phyloP scores from a whole-genome alignment of 2,113 vertebrate genomes.

The Steatornis caripensis region DNA sequence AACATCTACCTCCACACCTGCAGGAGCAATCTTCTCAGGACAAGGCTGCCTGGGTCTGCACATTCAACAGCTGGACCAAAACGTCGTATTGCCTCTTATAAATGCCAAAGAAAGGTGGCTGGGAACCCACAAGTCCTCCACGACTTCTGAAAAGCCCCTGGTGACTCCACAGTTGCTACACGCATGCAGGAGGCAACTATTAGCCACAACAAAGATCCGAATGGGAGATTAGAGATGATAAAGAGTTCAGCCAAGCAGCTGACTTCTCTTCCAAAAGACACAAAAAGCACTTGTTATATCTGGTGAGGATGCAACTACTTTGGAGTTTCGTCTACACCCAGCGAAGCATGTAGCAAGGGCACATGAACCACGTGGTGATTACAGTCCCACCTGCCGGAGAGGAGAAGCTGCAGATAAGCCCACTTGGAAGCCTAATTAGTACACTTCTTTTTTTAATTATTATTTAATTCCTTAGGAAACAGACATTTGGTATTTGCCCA shows the following conservation, averaged over 20 bases:
- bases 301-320: not conserved
- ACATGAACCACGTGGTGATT: not conserved
- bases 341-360: rapidly evolving
- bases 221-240: not conserved
- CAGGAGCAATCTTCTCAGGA: not conserved
- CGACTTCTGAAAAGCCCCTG: not conserved
- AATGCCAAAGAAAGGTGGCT: not conserved
- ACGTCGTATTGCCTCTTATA: not conserved
- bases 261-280: not conserved
- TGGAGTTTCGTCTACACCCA: not conserved
- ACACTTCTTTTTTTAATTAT: not conserved
- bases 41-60: not conserved
- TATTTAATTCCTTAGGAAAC: not conserved
- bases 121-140: not conserved
- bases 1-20: not conserved
- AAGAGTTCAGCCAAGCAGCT: not conserved
- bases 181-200: not conserved
- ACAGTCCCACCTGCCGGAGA: rapidly evolving
- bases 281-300: not conserved
- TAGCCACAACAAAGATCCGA: not conserved
- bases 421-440: not conserved
- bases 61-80: not conserved
- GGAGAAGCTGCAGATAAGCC: not conserved
- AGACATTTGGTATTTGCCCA: not conserved
- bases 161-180: not conserved